phyloP scores from a whole-genome alignment of 2,797 vertebrate species.

The Tarsius wallacei region DNA sequence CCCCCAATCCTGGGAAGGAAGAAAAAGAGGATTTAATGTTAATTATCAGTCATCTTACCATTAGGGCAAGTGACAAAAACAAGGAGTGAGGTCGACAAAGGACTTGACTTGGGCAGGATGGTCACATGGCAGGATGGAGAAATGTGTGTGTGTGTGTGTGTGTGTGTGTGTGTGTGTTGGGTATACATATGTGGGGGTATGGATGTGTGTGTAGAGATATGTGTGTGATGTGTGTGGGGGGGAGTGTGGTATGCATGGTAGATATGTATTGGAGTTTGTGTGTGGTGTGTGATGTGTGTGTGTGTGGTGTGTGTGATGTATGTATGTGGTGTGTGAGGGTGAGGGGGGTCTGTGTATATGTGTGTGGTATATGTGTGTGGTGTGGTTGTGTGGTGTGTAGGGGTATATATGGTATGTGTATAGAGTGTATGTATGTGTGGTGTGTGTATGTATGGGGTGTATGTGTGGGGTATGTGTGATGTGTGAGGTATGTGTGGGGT shows the following conservation, averaged over 20 bases:
- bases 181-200: no score
- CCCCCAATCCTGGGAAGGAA: not conserved
- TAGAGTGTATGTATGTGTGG: no score
- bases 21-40: not conserved
- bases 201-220: no score
- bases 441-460: no score
- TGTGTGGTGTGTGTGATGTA: not conserved
- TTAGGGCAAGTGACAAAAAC: not conserved
- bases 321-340: not conserved
- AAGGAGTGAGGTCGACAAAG: not conserved
- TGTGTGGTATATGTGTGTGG: not conserved
- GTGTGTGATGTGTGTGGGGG: not conserved
- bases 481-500: not conserved
- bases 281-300: not conserved
- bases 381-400: not conserved
- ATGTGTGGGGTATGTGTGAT: not conserved
- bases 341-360: not conserved
- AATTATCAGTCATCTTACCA: not conserved
- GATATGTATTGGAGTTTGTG: not conserved
- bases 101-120: no score
- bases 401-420: no score
- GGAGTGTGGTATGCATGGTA: not conserved
- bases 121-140: not conserved
- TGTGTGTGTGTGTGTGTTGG: not conserved
- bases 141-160: no score